These are phyloP conservation scores for Formica exsecta DNA, from an alignment of 1,140 invertebrate species.

Conservation along the genomic window DNA sequence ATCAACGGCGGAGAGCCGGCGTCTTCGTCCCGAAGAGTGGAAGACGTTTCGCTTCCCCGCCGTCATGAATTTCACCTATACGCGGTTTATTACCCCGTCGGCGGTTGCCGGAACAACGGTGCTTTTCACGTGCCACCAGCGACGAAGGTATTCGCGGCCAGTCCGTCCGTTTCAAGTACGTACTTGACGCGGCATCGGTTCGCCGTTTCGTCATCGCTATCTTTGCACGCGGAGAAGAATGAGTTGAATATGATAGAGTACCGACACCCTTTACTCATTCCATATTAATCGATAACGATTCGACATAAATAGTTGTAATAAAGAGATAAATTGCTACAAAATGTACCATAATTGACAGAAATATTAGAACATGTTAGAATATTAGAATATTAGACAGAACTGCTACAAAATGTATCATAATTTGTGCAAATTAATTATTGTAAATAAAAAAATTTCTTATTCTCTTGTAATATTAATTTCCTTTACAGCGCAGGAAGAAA, in stretches of 20 bases:
- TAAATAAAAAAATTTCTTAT: too few species aligned
- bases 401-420: too few species aligned
- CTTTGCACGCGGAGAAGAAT: neutral
- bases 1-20: neutral
- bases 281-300: neutral
- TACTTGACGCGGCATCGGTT: constrained; percentile 38
- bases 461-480: neutral
- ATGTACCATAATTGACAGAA: too few species aligned
- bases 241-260: constrained; percentile 12
- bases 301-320: too few species aligned
- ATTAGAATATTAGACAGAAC: too few species aligned
- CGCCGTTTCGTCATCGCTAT: constrained; percentile 42
- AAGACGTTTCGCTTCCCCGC: constrained; percentile 42
- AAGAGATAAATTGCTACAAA: too few species aligned
- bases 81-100: constrained; percentile 67
- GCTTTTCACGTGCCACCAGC: constrained; percentile 58
- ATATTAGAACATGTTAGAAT: too few species aligned
- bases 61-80: constrained; percentile 72
- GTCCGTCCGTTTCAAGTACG: constrained; percentile 35
- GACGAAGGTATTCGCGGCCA: constrained; percentile 52
- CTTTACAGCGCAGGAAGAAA: too few species aligned
- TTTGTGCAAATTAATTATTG: too few species aligned
- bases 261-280: constrained; percentile 5
- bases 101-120: constrained; percentile 61
- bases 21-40: neutral